Conservation (phyloP, 2,113 vertebrate species). For the Bufo bufo region DNA sequence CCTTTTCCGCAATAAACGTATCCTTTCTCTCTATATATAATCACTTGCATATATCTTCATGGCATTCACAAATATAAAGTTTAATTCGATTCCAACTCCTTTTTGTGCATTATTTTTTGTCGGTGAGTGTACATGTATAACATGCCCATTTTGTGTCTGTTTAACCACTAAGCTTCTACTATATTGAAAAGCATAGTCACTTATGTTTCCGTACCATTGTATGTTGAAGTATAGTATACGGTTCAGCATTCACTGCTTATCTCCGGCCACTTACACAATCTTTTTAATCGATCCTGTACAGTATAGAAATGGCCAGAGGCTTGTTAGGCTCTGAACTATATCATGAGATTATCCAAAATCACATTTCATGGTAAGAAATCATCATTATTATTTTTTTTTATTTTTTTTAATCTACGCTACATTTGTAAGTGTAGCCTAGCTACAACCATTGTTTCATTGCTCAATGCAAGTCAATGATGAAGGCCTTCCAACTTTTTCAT, state of each 20-base stretch:
- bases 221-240: background rate
- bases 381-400: too few species aligned
- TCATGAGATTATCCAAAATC: background rate
- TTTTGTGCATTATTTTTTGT: too few species aligned
- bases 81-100: too few species aligned
- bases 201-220: too few species aligned
- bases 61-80: too few species aligned
- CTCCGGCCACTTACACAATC: background rate
- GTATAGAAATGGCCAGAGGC: background rate
- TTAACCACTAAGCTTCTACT: too few species aligned
- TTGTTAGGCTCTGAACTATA: background rate
- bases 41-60: too few species aligned
- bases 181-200: too few species aligned
- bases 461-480: constrained; percentile 68
- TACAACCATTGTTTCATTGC: constrained; percentile 35
- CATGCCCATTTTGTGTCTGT: too few species aligned
- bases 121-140: too few species aligned
- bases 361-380: background rate
- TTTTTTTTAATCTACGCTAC: background rate
- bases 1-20: too few species aligned
- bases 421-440: background rate
- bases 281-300: background rate
- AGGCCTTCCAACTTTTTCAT: constrained; percentile 75
- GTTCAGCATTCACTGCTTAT: background rate
- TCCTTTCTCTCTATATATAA: too few species aligned